phyloP scores from a whole-genome alignment of 2,797 vertebrate genomes.

The Leuciscus waleckii region DNA sequence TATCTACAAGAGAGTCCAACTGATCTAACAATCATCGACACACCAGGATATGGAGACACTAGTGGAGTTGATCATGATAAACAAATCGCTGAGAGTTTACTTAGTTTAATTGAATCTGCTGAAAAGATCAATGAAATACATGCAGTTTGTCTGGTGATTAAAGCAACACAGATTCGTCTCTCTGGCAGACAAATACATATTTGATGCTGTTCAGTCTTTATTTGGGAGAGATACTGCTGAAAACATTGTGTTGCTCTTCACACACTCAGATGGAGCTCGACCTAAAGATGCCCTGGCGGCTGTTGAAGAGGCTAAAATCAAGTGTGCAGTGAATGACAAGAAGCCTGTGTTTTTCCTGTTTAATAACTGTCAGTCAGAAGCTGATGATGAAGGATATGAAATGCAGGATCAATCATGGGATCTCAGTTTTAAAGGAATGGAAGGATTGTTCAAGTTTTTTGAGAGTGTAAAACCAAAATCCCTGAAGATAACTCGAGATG shows the following conservation, averaged over 20 bases:
- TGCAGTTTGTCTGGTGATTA: slow-evolving; percentile 44
- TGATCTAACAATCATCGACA: neutral
- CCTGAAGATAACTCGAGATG: accelerated
- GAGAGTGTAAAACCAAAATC: neutral
- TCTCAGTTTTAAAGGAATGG: neutral
- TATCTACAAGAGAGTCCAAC: neutral
- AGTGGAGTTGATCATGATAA: accelerated
- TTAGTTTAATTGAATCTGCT: neutral
- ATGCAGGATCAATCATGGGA: neutral
- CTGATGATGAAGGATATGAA: neutral
- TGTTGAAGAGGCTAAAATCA: neutral
- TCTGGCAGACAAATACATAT: slow-evolving; percentile 9
- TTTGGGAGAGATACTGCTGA: slow-evolving; percentile 13
- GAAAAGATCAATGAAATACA: neutral
- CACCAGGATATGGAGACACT: slow-evolving; percentile 1
- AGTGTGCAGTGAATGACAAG: neutral
- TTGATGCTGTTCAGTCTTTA: slow-evolving; percentile 36
- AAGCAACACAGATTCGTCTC: neutral
- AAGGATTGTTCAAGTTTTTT: accelerated
- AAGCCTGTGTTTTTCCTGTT: neutral
- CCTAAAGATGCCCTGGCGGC: neutral
- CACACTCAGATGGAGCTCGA: accelerated
- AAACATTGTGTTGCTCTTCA: neutral
- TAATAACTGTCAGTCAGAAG: accelerated
- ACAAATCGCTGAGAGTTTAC: neutral